A percentile compares a stretch with the other conserved stretches of the same genome.
phyloP scores from a whole-genome alignment of 2,113 vertebrate genomes.

The Pygoscelis antarcticus region DNA sequence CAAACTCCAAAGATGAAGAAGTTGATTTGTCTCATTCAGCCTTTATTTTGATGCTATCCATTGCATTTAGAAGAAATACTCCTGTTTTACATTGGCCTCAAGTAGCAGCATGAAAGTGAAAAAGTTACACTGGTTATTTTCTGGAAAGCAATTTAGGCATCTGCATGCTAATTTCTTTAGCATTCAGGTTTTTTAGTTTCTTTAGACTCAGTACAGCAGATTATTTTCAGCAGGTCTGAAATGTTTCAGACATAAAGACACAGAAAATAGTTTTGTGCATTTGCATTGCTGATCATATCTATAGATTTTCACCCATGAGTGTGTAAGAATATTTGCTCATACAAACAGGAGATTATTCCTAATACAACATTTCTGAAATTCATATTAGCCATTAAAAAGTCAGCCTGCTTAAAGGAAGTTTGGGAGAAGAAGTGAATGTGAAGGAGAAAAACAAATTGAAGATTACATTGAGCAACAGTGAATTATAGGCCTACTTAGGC shows the following conservation, averaged over 20 bases:
- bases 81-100: background rate
- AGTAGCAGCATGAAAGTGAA: background rate
- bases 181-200: background rate
- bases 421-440: background rate
- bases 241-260: background rate
- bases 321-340: background rate
- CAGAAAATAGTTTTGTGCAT: background rate
- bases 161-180: background rate
- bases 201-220: background rate
- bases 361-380: background rate
- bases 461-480: background rate
- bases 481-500: conserved; percentile 12
- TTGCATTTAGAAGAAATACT: background rate
- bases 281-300: background rate
- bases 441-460: background rate
- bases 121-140: background rate
- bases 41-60: background rate
- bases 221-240: background rate
- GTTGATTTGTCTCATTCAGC: background rate
- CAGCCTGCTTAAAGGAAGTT: background rate
- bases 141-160: background rate
- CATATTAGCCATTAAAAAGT: background rate
- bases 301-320: background rate
- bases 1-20: background rate
- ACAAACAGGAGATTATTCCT: background rate